phyloP scores from a whole-genome alignment of 2,797 vertebrate genomes.

The Acomys russatus region DNA sequence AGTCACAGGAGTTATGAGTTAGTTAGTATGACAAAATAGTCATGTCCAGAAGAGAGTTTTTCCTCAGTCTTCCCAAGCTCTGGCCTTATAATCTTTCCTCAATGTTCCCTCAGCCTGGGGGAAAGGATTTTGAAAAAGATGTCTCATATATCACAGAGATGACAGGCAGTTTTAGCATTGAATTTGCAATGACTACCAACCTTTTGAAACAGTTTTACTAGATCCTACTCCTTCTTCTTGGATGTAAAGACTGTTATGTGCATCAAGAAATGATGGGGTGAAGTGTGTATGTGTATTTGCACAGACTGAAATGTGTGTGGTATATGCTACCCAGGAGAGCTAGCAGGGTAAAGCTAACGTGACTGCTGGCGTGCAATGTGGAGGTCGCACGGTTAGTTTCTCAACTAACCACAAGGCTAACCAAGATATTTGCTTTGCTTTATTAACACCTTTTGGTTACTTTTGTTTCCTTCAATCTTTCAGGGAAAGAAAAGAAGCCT shows the following conservation, averaged over 20 bases:
- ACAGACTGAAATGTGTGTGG: background rate
- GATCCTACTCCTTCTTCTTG: background rate
- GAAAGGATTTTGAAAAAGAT: background rate
- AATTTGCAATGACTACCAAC: background rate
- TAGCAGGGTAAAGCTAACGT: background rate
- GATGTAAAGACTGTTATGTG: background rate
- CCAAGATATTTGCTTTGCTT: background rate
- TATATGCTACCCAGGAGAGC: background rate
- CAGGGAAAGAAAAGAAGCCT: slow-evolving; percentile 64
- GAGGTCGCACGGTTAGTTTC: background rate
- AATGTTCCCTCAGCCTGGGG: background rate
- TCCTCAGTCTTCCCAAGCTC: background rate
- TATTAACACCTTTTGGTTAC: slow-evolving; percentile 34
- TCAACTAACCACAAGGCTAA: too few relatives aligned
- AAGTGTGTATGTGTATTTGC: background rate
- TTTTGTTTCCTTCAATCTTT: slow-evolving; percentile 62
- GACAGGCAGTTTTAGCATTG: background rate
- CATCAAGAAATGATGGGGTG: background rate
- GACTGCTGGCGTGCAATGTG: too few relatives aligned
- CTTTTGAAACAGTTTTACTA: background rate
- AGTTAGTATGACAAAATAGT: background rate
- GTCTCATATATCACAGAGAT: background rate
- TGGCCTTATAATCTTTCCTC: background rate
- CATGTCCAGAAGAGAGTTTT: background rate
- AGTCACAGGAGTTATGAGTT: background rate